Evolutionary conservation across 2,797 vertebrate species (phyloP), one percentile per base, ranked within the genome.

Genomic region (Urophycis tenuis): DNA sequence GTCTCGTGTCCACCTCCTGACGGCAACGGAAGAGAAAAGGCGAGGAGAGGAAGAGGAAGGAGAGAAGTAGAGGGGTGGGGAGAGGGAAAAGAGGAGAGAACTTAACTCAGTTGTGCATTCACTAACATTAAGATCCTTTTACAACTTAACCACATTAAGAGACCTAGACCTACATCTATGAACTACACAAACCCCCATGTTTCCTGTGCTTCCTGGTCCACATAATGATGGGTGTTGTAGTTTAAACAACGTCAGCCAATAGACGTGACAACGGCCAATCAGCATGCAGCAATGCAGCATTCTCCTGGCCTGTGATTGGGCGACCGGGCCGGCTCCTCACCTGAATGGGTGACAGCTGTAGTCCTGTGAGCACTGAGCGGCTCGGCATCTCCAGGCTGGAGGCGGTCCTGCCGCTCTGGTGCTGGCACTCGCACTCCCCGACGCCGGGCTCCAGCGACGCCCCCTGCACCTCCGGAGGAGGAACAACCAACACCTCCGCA

Each of bases 321-420:
- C 2, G 22, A 60, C 8, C 22, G 49, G n/a, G 49, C 49, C 49
- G 53, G 53, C 53, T 60, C 53, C 33, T 82, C 80, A 91, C 91
- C 84, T 89, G 89, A 72, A 91, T 89, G 72, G 88, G 88, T 22
- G 88, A 89, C 30, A 92, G 89, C 0, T 79, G 84, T 34, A 79
- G 84, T 4, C 67, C 73, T 6, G 71, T 82, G 49, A 79, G 83
- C 9, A 72, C 79, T 6, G 86, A 78, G n/a, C 1, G 80, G 22
- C 82, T 80, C 30, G 64, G 14, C 3, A 74, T 41, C 1, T 84
- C 87, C 25, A 80, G 80, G 31, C 8, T 81, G 31, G 72, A 4
- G 0, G 22, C n/a, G 0, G 0, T 30, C 33, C 77, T 83, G 41
- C 41, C 71, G 78, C 71, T 77, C 22, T 78, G 78, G 75, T 84